These are phyloP conservation scores for Galago senegalensis DNA, from an alignment of 2,797 vertebrate genomes.

Conservation along the genomic window DNA sequence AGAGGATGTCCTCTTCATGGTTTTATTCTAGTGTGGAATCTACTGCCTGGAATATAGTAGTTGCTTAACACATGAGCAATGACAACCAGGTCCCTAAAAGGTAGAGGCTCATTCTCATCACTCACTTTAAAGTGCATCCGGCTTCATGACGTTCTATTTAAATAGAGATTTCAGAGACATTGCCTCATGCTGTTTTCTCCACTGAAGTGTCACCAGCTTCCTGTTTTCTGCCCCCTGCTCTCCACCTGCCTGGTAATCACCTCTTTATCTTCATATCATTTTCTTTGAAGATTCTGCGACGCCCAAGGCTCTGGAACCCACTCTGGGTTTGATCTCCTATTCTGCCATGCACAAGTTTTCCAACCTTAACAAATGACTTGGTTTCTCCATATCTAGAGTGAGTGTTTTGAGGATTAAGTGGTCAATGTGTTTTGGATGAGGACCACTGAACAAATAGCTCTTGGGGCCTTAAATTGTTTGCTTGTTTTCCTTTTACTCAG, in stretches of 20 bases:
- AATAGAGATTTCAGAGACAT: background rate
- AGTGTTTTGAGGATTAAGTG: background rate
- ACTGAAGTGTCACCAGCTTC: background rate
- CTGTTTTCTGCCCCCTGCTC: background rate
- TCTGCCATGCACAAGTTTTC: background rate
- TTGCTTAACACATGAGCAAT: background rate
- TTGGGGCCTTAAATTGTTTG: background rate
- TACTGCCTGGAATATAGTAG: background rate
- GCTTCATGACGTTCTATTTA: background rate
- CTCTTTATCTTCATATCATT: background rate
- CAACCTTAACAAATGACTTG: background rate
- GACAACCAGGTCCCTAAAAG: background rate
- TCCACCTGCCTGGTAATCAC: background rate
- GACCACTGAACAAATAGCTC: background rate
- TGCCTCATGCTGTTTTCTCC: background rate
- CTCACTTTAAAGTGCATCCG: background rate
- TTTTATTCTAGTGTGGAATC: background rate
- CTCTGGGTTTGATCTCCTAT: background rate
- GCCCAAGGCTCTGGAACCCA: background rate
- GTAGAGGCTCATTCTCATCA: background rate
- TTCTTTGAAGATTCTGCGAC: background rate
- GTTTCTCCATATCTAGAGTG: background rate
- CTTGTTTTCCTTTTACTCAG: background rate
- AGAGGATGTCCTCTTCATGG: background rate
- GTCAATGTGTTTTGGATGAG: no score